Conservation (phyloP, 2,113 vertebrate species). For the Petrocephalus microphthalmus region DNA sequence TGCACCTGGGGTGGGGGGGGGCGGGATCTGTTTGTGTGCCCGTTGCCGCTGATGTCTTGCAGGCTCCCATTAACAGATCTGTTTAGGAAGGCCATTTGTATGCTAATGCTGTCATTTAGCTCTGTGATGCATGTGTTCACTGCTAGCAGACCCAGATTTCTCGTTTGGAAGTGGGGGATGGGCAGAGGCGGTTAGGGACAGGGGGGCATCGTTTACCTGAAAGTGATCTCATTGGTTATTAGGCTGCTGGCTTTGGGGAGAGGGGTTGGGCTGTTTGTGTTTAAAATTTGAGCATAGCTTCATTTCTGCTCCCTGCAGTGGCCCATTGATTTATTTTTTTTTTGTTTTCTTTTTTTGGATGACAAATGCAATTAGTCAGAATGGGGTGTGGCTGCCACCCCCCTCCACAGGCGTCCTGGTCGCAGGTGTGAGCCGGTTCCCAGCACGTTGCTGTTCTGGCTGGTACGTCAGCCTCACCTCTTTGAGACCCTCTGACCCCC, state of each 20-base stretch:
- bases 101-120: slow-evolving; percentile 73
- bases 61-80: slow-evolving; percentile 62
- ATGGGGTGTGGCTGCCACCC: too few relatives aligned
- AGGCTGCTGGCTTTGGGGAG: slow-evolving; percentile 26
- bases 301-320: slow-evolving; percentile 20
- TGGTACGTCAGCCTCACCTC: too few relatives aligned
- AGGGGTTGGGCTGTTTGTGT: slow-evolving; percentile 25
- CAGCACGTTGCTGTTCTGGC: too few relatives aligned
- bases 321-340: background rate
- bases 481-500: too few relatives aligned
- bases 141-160: slow-evolving; percentile 40
- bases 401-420: too few relatives aligned
- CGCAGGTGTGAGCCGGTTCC: too few relatives aligned
- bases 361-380: too few relatives aligned
- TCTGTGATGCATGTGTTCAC: slow-evolving; percentile 59
- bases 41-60: background rate
- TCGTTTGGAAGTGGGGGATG: slow-evolving; percentile 19
- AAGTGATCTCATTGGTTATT: slow-evolving; percentile 39
- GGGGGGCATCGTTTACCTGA: slow-evolving; percentile 30
- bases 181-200: slow-evolving; percentile 10
- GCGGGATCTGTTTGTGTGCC: background rate
- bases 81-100: slow-evolving; percentile 70
- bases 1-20: background rate
- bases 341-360: too few relatives aligned
- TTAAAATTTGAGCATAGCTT: slow-evolving; percentile 31